Percentiles rank a stretch among this genome's conserved stretches.
phyloP scores from a whole-genome alignment of 2,888 invertebrate species.

The Argyresthia albistria region DNA sequence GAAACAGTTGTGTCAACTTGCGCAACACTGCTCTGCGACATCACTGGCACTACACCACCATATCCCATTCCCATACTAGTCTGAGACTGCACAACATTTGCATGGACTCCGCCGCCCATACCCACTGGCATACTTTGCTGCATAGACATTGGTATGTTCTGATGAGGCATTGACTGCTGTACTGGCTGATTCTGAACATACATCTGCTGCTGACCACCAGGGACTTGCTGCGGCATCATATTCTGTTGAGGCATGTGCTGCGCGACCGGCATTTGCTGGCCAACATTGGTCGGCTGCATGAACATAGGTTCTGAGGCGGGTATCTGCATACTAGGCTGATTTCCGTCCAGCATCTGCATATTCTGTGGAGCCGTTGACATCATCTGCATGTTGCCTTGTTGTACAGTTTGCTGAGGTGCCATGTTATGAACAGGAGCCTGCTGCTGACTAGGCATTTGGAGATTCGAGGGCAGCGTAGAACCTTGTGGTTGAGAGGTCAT shows the following conservation, averaged over 20 bases:
- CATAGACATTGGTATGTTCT: conserved; percentile 69
- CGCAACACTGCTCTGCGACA: conserved; percentile 66
- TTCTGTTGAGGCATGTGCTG: conserved; percentile 62
- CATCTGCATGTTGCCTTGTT: conserved; percentile 73
- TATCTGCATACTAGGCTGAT: conserved; percentile 70
- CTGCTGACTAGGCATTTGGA: conserved; percentile 64
- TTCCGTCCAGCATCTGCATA: conserved; percentile 70
- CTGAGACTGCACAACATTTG: conserved; percentile 64
- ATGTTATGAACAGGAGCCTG: conserved; percentile 54
- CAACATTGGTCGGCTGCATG: conserved; percentile 58
- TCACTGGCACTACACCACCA: conserved; percentile 58
- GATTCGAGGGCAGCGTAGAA: conserved; percentile 74
- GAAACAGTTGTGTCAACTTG: conserved; percentile 58
- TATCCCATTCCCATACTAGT: conserved; percentile 60
- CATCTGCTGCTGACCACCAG: conserved; percentile 57
- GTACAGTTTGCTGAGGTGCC: conserved; percentile 67
- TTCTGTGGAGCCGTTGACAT: conserved; percentile 67
- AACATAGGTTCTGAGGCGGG: conserved; percentile 66
- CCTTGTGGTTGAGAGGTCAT: conserved; percentile 68
- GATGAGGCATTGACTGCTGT: conserved; percentile 55
- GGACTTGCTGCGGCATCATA: conserved; percentile 55
- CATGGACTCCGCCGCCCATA: conserved; percentile 56
- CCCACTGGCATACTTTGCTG: conserved; percentile 59
- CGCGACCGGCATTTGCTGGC: conserved; percentile 52
- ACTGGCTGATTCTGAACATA: conserved; percentile 55